Evolutionary conservation across 2,888 invertebrate genomes (phyloP).

Genomic region (Ceraclea dissimilis): DNA sequence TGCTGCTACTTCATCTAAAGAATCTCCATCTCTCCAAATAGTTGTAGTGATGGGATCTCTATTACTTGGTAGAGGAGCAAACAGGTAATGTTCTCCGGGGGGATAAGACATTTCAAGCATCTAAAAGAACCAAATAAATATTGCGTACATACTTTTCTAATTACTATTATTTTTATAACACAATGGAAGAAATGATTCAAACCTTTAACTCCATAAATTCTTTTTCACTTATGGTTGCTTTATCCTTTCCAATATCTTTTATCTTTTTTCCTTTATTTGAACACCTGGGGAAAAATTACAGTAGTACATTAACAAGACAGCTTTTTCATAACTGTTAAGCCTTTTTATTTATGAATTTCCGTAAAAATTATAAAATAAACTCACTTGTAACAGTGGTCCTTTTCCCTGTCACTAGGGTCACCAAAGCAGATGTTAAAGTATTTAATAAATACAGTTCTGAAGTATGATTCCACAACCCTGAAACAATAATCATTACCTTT

Average conservation of each 20-base stretch:
- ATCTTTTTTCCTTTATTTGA: not conserved
- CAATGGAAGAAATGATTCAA: not conserved
- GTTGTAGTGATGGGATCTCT: conserved; percentile 14
- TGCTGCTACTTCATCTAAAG: conserved; percentile 5
- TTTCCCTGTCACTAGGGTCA: conserved; percentile 14
- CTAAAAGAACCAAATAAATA: conserved; percentile 10
- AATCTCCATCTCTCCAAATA: conserved; percentile 16
- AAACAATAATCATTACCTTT: not conserved
- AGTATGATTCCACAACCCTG: conserved; percentile 20
- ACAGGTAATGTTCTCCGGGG: conserved; percentile 19
- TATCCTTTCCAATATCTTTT: not conserved
- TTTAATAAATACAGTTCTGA: conserved; percentile 17
- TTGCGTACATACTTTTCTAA: not conserved
- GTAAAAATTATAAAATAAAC: too few species aligned
- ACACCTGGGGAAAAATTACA: not conserved
- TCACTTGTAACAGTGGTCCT: conserved; percentile 17
- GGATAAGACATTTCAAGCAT: conserved; percentile 22
- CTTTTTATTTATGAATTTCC: too few species aligned
- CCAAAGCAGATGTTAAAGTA: conserved; percentile 19
- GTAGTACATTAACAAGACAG: too few species aligned
- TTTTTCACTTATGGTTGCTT: not conserved
- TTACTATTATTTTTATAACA: too few species aligned
- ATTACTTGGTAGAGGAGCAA: conserved; percentile 15
- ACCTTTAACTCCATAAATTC: conserved; percentile 18
- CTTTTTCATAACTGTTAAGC: too few species aligned